Evolutionary conservation across 2,113 vertebrate species (phyloP).

Genomic region (Egretta garzetta): DNA sequence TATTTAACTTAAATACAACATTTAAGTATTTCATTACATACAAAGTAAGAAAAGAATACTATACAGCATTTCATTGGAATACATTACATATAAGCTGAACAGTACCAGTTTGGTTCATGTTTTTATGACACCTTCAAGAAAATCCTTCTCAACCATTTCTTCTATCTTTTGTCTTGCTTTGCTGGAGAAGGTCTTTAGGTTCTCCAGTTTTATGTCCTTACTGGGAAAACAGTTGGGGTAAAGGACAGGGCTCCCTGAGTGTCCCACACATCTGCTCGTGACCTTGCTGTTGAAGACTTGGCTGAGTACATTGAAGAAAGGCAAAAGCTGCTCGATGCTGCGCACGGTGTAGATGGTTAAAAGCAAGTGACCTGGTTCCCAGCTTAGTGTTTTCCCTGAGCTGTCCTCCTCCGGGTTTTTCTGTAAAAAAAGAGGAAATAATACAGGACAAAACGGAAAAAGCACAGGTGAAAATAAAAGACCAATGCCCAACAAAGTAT

Average conservation of each 20-base stretch:
- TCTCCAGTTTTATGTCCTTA: slow-evolving; percentile 94
- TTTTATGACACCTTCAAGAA: slow-evolving; percentile 95
- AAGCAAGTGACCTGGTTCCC: slow-evolving; percentile 93
- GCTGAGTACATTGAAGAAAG: slow-evolving; percentile 96
- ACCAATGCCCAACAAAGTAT: too few species aligned
- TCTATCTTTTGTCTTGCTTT: slow-evolving; percentile 95
- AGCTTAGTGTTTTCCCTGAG: slow-evolving; percentile 85
- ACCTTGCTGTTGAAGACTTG: slow-evolving; percentile 97
- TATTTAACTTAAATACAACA: slow-evolving; percentile 93
- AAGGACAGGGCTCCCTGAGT: slow-evolving; percentile 80
- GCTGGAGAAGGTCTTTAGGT: slow-evolving; percentile 92
- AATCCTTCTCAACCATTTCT: slow-evolving; percentile 98
- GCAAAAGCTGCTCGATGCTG: slow-evolving; percentile 96
- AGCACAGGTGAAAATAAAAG: not conserved
- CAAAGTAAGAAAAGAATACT: slow-evolving; percentile 83
- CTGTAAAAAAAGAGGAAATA: slow-evolving; percentile 67
- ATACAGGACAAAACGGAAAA: not conserved
- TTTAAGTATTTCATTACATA: slow-evolving; percentile 84
- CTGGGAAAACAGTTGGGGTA: slow-evolving; percentile 77
- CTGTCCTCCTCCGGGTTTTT: slow-evolving; percentile 95
- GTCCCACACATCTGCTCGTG: slow-evolving; percentile 84
- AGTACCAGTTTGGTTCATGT: slow-evolving; percentile 77
- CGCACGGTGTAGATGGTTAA: slow-evolving; percentile 91
- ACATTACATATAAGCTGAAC: slow-evolving; percentile 43
- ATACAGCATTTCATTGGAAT: slow-evolving; percentile 70